These are phyloP conservation scores for Rhipidura dahli DNA, from an alignment of 2,113 vertebrate genomes.

Conservation along the genomic window DNA sequence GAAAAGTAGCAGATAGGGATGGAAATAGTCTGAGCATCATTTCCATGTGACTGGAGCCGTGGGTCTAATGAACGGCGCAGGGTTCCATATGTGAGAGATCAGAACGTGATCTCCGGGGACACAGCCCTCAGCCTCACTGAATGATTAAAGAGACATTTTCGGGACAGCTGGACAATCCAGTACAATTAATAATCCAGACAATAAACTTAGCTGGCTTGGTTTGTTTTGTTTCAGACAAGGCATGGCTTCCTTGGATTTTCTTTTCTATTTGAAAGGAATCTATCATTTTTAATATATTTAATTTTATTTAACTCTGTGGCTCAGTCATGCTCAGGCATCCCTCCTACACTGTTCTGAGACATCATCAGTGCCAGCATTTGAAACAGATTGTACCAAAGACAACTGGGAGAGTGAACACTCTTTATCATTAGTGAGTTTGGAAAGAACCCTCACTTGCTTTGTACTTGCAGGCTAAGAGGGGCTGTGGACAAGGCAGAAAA, in stretches of 20 bases:
- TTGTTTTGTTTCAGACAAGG: background rate
- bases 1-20: background rate
- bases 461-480: background rate
- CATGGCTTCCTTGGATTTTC: background rate
- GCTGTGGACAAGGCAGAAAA: background rate
- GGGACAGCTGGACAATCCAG: background rate
- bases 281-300: background rate
- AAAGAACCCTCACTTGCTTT: background rate
- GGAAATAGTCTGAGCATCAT: conserved; percentile 11
- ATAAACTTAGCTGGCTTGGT: background rate
- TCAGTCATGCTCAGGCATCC: conserved; percentile 54
- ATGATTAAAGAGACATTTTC: conserved; percentile 30
- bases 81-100: conserved; percentile 14
- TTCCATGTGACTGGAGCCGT: conserved; percentile 31
- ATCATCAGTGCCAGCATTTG: conserved; percentile 28
- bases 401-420: conserved; percentile 1
- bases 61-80: background rate
- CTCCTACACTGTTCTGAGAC: conserved; percentile 65
- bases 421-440: conserved; percentile 25
- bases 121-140: background rate
- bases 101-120: background rate
- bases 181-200: conserved; percentile 20
- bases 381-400: conserved; percentile 59
- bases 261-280: background rate
- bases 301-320: background rate